Evolutionary conservation across 2,797 vertebrate genomes (phyloP).

Genomic region (Morus bassanus): DNA sequence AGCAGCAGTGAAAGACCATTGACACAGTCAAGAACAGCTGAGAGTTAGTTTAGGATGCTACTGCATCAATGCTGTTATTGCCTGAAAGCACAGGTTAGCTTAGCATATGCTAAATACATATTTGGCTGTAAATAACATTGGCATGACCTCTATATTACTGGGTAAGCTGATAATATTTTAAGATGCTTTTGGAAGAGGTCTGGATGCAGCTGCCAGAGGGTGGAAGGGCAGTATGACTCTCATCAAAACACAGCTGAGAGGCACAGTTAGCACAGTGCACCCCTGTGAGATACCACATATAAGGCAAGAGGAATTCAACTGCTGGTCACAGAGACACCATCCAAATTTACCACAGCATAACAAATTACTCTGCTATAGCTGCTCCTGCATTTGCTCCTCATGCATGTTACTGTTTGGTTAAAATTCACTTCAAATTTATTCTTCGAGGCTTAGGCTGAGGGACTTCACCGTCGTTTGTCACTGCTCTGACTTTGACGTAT

Average conservation of each 20-base stretch:
- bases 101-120: background rate
- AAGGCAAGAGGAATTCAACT: background rate
- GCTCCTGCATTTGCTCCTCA: background rate
- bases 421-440: background rate
- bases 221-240: background rate
- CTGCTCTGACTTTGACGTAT: background rate
- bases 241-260: background rate
- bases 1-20: background rate
- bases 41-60: background rate
- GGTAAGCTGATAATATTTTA: slow-evolving; percentile 3
- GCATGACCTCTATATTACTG: background rate
- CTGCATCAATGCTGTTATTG: background rate
- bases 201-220: background rate
- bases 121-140: background rate
- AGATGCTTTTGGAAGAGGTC: background rate
- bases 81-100: background rate
- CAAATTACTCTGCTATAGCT: background rate
- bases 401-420: background rate
- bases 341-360: background rate
- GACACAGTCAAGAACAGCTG: background rate
- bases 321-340: background rate
- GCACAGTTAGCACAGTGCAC: background rate
- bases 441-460: background rate
- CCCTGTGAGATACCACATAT: background rate
- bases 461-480: background rate